These are phyloP conservation scores for Oligia latruncula DNA, from an alignment of 2,888 invertebrate genomes.

Conservation along the genomic window DNA sequence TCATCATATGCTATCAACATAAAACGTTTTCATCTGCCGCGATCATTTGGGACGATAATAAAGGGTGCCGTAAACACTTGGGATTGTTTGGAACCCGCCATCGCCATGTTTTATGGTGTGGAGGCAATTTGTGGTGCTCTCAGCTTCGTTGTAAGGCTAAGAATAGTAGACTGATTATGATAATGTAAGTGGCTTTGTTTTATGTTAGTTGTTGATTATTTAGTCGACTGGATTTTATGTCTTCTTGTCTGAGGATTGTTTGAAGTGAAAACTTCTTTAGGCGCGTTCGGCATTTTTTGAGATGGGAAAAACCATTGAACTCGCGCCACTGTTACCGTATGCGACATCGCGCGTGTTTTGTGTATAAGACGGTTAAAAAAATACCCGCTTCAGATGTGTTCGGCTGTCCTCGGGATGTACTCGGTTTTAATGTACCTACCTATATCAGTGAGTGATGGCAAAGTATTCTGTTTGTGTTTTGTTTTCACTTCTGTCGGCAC, in stretches of 20 bases:
- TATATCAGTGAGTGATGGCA: no score
- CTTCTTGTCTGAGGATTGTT: background rate
- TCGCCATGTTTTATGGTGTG: constrained; percentile 47
- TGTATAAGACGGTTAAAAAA: no score
- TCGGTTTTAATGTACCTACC: no score
- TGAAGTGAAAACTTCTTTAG: background rate
- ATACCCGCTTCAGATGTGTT: no score
- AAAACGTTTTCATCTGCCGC: constrained; percentile 50
- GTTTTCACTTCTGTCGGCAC: no score
- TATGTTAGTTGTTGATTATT: constrained; percentile 2
- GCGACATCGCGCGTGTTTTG: no score
- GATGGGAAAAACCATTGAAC: no score
- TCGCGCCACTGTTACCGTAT: no score
- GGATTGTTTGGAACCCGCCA: constrained; percentile 67
- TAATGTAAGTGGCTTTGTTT: constrained; percentile 19
- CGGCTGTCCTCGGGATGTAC: no score
- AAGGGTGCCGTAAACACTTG: constrained; percentile 69
- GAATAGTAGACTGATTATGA: constrained; percentile 28
- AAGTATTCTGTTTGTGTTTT: no score
- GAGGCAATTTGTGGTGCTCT: constrained; percentile 44
- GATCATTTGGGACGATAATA: constrained; percentile 67
- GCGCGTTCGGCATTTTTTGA: no score
- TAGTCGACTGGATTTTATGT: background rate
- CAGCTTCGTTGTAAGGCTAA: constrained; percentile 9
- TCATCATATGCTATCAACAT: constrained; percentile 37